Percentiles rank a stretch among this genome's conserved stretches.
Conservation (phyloP, 2,797 vertebrate genomes). For the Sphaeramia orbicularis region DNA sequence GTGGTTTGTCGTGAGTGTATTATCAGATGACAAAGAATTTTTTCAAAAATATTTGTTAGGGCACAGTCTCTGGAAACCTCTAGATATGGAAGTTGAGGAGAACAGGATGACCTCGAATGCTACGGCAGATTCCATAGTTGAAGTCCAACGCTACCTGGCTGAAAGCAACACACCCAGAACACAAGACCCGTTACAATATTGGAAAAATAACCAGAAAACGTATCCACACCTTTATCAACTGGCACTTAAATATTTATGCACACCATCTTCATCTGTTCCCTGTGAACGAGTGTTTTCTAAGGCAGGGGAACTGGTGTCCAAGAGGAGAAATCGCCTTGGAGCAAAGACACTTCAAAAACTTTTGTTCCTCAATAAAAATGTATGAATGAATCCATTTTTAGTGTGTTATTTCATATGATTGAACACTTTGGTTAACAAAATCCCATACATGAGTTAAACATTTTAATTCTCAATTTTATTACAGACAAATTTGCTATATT, state of each 20-base stretch:
- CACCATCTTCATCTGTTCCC: neutral
- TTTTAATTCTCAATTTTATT: neutral
- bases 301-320: neutral
- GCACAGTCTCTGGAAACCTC: too few relatives aligned
- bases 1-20: too few relatives aligned
- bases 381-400: neutral
- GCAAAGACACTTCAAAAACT: neutral
- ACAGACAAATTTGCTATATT: too few relatives aligned
- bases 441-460: too few relatives aligned
- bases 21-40: too few relatives aligned
- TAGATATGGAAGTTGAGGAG: too few relatives aligned
- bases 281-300: neutral
- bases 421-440: neutral
- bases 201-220: neutral
- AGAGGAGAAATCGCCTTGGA: neutral
- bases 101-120: too few relatives aligned
- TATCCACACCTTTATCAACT: neutral
- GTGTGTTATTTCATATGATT: conserved; percentile 3
- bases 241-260: neutral
- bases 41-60: too few relatives aligned
- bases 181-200: neutral
- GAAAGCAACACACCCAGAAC: neutral
- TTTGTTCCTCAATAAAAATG: neutral
- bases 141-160: neutral
- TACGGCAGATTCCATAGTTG: too few relatives aligned